Evolutionary conservation across 2,888 invertebrate genomes (phyloP), one percentile per base, ranked within the genome.

Genomic region (Lucinisca nassula): DNA sequence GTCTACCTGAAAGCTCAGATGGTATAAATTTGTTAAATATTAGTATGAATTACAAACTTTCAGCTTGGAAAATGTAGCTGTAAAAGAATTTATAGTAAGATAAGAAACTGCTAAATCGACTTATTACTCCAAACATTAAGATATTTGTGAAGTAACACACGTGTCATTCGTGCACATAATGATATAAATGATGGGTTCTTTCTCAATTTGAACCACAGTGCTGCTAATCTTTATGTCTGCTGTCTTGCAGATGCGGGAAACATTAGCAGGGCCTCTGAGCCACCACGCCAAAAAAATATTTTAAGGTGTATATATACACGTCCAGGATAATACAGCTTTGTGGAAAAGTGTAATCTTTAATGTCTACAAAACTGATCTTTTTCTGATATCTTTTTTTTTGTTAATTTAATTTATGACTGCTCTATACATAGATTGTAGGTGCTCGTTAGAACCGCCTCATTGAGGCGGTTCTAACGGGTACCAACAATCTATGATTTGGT

Each of bases 1-100:
- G 30, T 67, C 67, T 67, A 67, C 35, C 67, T 67, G 67, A 35
- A 35, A 35, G 35, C 21, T 67, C 67, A 67, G 67, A 67, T 67
- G 67, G 67, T 17, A 67, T 67, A 67, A 67, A 67, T 67, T 67
- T 67, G 67, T 67, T 17, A 67, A 67, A 67, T 67, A 67, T 67
- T 35, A 67, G 67, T 67, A 35, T 67, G 35, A 35, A 67, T 67
- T 67, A 67, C 67, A 67, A 67, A 21, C 67, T 35, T 67, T 67
- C 67, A 67, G 67, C 21, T 21, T 4, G 4, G 27, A 58, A 58
- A 21, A 58, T 58, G 58, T 27, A 21, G 58, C 58, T 58, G n/a
- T 58, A n/a, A 67, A 67, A 35, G 67, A 67, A 67, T 67, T 67
- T 67, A 8, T 24, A 17, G 35, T 32, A 67, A 35, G 67, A 67